phyloP scores from a whole-genome alignment of 2,113 vertebrate species.

The Rhabdomys dilectus region DNA sequence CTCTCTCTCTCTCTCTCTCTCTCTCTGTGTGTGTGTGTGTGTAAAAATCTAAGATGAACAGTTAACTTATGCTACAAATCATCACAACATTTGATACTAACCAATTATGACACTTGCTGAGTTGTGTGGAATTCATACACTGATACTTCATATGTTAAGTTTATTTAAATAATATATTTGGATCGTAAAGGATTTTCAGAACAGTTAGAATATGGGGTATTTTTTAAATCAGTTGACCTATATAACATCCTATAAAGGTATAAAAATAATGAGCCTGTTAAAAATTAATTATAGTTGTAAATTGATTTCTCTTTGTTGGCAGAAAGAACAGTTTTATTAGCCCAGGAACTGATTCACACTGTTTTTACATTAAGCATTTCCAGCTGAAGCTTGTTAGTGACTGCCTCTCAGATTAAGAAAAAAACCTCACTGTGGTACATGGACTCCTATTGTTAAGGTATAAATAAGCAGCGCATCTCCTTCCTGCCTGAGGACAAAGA shows the following conservation, averaged over 20 bases:
- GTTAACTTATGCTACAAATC: background rate
- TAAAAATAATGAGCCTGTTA: constrained; percentile 79
- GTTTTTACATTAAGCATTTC: constrained; percentile 87
- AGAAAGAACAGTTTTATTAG: constrained; percentile 84
- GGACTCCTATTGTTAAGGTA: constrained; percentile 87
- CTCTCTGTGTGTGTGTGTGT: too few relatives aligned
- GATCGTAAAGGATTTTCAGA: constrained; percentile 35
- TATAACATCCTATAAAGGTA: constrained; percentile 51
- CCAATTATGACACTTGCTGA: background rate
- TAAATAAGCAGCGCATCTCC: constrained; percentile 86
- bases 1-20: too few relatives aligned
- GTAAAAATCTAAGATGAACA: constrained; percentile 22
- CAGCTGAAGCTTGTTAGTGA: constrained; percentile 89
- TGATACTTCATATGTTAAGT: constrained; percentile 12
- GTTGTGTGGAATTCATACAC: constrained; percentile 12
- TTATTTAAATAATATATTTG: constrained; percentile 65
- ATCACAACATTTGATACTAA: constrained; percentile 2
- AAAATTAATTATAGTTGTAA: constrained; percentile 84
- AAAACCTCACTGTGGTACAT: constrained; percentile 83
- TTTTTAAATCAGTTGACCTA: constrained; percentile 61
- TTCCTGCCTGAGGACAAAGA: constrained; percentile 87
- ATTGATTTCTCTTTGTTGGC: constrained; percentile 84
- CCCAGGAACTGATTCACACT: constrained; percentile 83
- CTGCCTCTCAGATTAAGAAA: constrained; percentile 84
- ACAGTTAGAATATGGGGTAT: constrained; percentile 21